Evolutionary conservation across 2,888 invertebrate genomes (phyloP).

Genomic region (Phrixothrix hirtus): DNA sequence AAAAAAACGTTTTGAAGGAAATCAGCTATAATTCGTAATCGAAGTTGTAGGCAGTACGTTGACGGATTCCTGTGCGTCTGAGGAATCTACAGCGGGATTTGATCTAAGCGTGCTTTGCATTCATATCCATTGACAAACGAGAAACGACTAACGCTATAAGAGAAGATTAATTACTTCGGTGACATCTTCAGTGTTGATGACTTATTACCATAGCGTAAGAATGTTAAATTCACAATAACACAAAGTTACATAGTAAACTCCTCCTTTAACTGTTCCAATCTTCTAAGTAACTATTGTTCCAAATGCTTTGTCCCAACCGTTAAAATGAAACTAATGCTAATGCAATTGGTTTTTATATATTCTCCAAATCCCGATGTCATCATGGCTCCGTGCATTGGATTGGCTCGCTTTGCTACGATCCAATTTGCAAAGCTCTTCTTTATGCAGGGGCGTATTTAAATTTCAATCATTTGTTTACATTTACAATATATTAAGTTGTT

Average conservation of each 20-base stretch:
- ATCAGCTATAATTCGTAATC: conserved; percentile 2
- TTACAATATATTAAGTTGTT: not conserved
- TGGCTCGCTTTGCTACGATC: conserved; percentile 34
- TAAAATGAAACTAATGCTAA: conserved; percentile 49
- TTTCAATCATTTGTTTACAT: conserved; percentile 17
- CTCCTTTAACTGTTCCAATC: conserved; percentile 41
- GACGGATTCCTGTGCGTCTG: conserved; percentile 7
- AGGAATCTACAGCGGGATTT: conserved; percentile 12
- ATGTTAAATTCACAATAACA: conserved; percentile 42
- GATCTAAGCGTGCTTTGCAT: conserved; percentile 19
- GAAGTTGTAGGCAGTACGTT: not conserved
- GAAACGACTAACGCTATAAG: conserved; percentile 39
- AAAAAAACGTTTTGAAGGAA: not conserved
- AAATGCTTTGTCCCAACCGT: conserved; percentile 44
- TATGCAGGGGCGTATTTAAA: conserved; percentile 30
- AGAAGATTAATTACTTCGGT: conserved; percentile 53
- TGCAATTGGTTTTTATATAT: conserved; percentile 52
- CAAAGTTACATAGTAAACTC: conserved; percentile 39
- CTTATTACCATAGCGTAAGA: conserved; percentile 48
- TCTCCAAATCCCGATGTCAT: conserved; percentile 47
- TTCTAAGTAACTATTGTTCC: conserved; percentile 50
- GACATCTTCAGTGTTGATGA: conserved; percentile 52
- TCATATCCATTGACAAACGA: conserved; percentile 21
- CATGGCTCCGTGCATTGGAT: conserved; percentile 39
- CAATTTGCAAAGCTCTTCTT: conserved; percentile 37